Evolutionary conservation across 92 coral and sea anemone species (phyloP).

Genomic region (Porites rus): DNA sequence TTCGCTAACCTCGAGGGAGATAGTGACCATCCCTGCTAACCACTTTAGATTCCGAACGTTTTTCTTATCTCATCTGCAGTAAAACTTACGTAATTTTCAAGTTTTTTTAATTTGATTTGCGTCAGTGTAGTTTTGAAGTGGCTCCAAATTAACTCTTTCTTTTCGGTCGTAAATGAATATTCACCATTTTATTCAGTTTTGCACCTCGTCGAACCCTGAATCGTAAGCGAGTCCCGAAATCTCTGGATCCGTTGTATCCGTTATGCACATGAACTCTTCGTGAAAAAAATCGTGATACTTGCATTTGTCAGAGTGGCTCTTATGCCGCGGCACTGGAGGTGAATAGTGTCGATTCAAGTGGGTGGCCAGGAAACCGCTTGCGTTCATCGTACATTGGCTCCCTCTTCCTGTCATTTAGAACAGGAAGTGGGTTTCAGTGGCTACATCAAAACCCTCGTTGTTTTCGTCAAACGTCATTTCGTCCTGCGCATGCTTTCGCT

Average conservation of each 20-base stretch:
- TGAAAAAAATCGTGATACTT: too few species aligned
- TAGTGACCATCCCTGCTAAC: neutral
- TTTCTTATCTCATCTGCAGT: neutral
- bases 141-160: neutral
- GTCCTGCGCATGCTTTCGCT: neutral
- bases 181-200: neutral
- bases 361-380: constrained; percentile 18
- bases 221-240: neutral
- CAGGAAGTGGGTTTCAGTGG: constrained; percentile 32
- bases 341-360: neutral
- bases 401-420: constrained; percentile 37
- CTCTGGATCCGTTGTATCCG: neutral
- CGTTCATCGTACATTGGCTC: constrained; percentile 1
- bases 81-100: neutral
- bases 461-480: neutral
- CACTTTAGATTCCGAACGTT: neutral
- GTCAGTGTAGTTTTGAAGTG: neutral
- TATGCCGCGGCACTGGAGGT: neutral
- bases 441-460: neutral
- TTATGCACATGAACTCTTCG: too few species aligned
- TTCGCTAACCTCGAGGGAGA: neutral
- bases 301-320: neutral
- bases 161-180: neutral
- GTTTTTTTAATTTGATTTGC: neutral
- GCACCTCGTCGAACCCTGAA: too few species aligned